Base-by-base conservation (phyloP, 2,888 invertebrate genomes). In the Limnephilus marmoratus region DNA sequence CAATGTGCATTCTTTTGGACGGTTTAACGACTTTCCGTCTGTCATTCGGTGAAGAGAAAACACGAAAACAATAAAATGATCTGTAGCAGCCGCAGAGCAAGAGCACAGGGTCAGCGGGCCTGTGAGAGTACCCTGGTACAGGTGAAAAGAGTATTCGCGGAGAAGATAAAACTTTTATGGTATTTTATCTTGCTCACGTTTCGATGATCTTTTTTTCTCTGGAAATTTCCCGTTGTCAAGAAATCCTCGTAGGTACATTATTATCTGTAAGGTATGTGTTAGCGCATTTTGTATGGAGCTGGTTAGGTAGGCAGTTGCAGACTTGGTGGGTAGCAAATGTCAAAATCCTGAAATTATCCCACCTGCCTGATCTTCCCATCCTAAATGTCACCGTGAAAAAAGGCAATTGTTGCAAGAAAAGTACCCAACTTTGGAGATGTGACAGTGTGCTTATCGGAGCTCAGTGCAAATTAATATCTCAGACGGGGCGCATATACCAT, bases 41-140 rank as follows among this genome's bases (percentile, higher is more conserved):
- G 90, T 93, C 91, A 80, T 89, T 90, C 91, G 82, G 90, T 37
- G 45, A 49, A 90, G 90, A 81, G 85, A 90, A 92, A 93, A 93
- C 81, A 82, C 86, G 92, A 86, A 93, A 90, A 93, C 89, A 93
- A 93, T 93, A 92, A 93, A 93, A 83, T 88, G 88, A 81, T 81
- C 15, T 91, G 86, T 91, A 45, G 82, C 82, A 83, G 88, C 53
- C 41, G 82, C 34, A 31, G 1, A 49, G 82, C 13, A 45, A 49
- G 87, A 87, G 68, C 29, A 11, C 68, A 87, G 29, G 68, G 87
- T 53, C 34, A 53, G 53, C 85, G 85, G 53, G 68, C 34, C 31
- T 31, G 53, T 31, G 53, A 85, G 85, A 34, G 41, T 85, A 29
- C 29, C 13, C 41, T 9, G 13, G 53, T 68, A 49, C 87, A 87